Base-by-base conservation (phyloP, 2,888 invertebrate genomes). In the Chrysolina oricalcia region DNA sequence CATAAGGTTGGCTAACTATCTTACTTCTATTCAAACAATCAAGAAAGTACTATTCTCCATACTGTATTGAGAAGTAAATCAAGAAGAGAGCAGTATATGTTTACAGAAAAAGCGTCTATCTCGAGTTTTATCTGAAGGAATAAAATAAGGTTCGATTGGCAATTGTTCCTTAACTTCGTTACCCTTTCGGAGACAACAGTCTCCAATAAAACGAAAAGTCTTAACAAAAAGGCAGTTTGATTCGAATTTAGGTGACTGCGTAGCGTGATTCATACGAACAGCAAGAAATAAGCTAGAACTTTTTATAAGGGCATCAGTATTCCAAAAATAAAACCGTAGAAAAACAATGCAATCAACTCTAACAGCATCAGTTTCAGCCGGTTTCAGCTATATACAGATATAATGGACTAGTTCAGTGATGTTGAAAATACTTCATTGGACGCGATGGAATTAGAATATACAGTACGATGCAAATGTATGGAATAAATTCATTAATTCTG, bases 131-230 rank as follows among this genome's bases (percentile, higher is more conserved):
- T 67, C 72, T 46, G 27, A 62, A 62, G 46, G 62, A 35, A 67
- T 40, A 56, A 72, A 56, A 72, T 72, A 72, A 72, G 23, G 17
- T 50, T 66, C 72, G 56, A 66, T 65, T 66, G 72, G 65, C 66
- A 72, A 66, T 72, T 59, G 72, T 66, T 46, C 23, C 40, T 72
- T 43, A 64, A 65, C 50, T 50, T 41, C 66, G 41, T 53, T 53
- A 53, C 66, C 50, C 19, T 59, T 13, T 46, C 13, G 43, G 63
- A 17, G 63, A 53, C 50, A 64, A 48, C 53, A 15, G 35, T 13
- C 46, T 46, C 17, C 70, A 43, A 43, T 27, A 70, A 70, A 70
- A 70, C 21, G 27, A 17, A 27, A 59, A 70, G n/a, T 43, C 23
- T 13, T 17, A 13, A 0, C 21, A 6, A 21, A 56, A 23, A 21